Evolutionary conservation across 1,140 invertebrate species (phyloP).

Genomic region (Hylyphantes graminicola): DNA sequence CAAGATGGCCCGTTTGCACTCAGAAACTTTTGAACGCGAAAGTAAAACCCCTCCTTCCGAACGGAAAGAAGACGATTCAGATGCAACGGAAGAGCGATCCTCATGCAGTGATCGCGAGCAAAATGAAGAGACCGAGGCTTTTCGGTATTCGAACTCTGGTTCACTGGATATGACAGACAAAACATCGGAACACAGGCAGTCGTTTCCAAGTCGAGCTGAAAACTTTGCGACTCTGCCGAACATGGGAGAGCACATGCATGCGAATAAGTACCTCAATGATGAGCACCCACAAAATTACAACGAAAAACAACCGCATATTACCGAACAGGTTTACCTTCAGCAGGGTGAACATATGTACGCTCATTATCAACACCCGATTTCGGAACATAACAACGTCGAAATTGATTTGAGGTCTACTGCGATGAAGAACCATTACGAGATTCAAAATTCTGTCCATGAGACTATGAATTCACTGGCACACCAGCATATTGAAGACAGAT

Average conservation of each 20-base stretch:
- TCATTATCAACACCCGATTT: conserved; percentile 1
- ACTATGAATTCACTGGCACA: neutral
- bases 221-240: conserved; percentile 5
- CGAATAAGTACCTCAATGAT: conserved; percentile 1
- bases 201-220: neutral
- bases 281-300: conserved; percentile 19
- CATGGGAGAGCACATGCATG: conserved; percentile 23
- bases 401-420: neutral
- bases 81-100: conserved; percentile 10
- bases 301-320: conserved; percentile 46
- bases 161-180: neutral
- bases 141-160: neutral
- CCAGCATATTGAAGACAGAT: neutral
- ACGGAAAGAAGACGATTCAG: conserved; percentile 25
- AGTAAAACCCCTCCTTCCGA: neutral
- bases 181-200: neutral
- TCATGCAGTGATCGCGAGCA: conserved; percentile 1
- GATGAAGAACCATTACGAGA: conserved; percentile 12
- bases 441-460: neutral
- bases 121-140: neutral
- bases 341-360: conserved; percentile 34
- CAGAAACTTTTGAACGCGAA: conserved; percentile 13
- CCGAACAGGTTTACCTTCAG: neutral
- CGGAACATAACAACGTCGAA: conserved; percentile 3
- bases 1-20: conserved; percentile 24